Evolutionary conservation across 2,113 vertebrate genomes (phyloP), one percentile per base, ranked within the genome.

Genomic region (Scomber colias): DNA sequence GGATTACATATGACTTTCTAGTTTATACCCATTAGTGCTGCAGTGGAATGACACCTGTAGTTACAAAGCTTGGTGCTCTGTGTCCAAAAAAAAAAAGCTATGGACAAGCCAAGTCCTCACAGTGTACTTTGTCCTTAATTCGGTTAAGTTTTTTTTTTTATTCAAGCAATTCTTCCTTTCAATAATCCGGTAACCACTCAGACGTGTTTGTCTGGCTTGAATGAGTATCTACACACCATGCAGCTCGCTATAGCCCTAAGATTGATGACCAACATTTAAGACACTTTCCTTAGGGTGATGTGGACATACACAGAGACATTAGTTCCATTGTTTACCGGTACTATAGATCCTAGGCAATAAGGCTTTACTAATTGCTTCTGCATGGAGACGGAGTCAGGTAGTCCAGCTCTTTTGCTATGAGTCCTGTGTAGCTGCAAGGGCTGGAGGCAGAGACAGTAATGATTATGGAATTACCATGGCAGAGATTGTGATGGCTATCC

Each of bases 401-500:
- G 79, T 82, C 81, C 71, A 75, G 86, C 71, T 79, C 74, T 49
- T 27, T 27, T 67, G 15, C 40, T 16, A 55, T 40, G 62, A 77
- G 67, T 83, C 49, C 68, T 59, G 76, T 24, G 17, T 69, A 59
- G 81, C 84, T 73, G 81, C 21, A 12, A 66, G 55, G 63, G 71
- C 85, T 64, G 63, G 44, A 89, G 79, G 76, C 80, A 80, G 78
- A 87, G 81, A 65, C 49, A 44, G 79, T 85, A 87, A 89, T 91
- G 81, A 88, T 91, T 85, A 89, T 87, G 71, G 88, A 92, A 92
- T 92, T 79, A 89, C 82, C 72, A 79, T 81, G 77, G 86, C 85
- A 87, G 83, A 83, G 87, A 91, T 87, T 79, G 89, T 84, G 89
- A 91, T 87, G 79, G 87, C 80, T 79, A 83, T 69, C 83, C 83